Evolutionary conservation across 2,797 vertebrate species (phyloP).

Genomic region (Mormyrops boulengeri): DNA sequence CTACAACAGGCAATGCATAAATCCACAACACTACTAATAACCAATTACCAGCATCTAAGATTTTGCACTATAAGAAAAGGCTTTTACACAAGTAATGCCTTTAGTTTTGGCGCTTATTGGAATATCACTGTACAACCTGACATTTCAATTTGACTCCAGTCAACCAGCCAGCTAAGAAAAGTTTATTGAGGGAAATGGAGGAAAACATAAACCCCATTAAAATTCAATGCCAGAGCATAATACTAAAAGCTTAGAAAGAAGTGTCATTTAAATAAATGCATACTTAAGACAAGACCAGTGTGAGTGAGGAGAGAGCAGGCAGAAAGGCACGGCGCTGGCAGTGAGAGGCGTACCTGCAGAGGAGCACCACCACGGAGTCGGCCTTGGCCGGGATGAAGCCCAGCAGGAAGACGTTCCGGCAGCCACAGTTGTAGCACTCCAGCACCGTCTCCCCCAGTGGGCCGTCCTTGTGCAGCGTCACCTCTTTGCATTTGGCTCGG

Average conservation of each 20-base stretch:
- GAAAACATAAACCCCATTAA: background rate
- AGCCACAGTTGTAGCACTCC: constrained; percentile 96
- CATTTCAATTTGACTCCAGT: background rate
- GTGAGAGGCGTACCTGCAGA: constrained; percentile 74
- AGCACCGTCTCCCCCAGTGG: constrained; percentile 91
- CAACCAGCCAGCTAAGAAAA: background rate
- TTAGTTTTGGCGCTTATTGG: background rate
- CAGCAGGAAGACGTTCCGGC: constrained; percentile 91
- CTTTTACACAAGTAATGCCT: background rate
- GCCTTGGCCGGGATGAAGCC: constrained; percentile 97
- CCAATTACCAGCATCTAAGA: background rate
- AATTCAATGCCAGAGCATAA: background rate
- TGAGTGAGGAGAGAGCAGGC: background rate
- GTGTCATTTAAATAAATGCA: background rate
- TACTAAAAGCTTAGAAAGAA: background rate
- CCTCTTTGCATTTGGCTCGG: constrained; percentile 96
- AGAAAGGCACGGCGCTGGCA: background rate
- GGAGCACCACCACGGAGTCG: constrained; percentile 89
- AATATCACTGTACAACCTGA: background rate
- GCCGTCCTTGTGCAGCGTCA: constrained; percentile 94
- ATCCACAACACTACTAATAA: background rate
- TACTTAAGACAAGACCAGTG: background rate
- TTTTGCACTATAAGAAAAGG: background rate
- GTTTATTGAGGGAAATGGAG: background rate
- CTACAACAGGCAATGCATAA: background rate